phyloP scores from a whole-genome alignment of 2,888 invertebrate genomes.

The Lissocephala sabroskyi region DNA sequence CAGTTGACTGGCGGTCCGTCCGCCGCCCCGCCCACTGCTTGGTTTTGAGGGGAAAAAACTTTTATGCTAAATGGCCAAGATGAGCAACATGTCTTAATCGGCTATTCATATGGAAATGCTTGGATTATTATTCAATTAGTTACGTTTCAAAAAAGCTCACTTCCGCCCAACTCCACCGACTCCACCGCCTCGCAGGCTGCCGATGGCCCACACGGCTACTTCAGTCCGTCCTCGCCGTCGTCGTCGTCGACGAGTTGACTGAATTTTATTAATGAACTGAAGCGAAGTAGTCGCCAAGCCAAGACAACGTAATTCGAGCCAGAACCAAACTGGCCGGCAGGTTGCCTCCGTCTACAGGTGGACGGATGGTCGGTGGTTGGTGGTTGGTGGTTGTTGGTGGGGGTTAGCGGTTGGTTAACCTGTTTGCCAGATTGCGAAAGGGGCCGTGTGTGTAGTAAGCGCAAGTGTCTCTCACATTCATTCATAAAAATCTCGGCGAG shows the following conservation, averaged over 20 bases:
- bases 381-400: slow-evolving; percentile 23
- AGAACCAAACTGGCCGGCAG: too few species aligned
- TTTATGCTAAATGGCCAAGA: too few species aligned
- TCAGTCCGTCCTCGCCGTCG: too few species aligned
- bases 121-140: slow-evolving; percentile 61
- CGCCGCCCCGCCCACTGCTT: too few species aligned
- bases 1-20: too few species aligned
- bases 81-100: slow-evolving; percentile 37
- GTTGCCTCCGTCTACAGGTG: too few species aligned
- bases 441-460: slow-evolving; percentile 39
- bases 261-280: slow-evolving; percentile 60
- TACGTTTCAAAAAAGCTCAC: slow-evolving; percentile 38
- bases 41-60: too few species aligned
- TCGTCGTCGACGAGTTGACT: too few species aligned
- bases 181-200: too few species aligned
- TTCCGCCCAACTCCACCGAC: too few species aligned
- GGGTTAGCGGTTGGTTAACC: too few species aligned
- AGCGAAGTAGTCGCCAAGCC: slow-evolving; percentile 28
- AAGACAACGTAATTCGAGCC: slow-evolving; percentile 36
- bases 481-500: slow-evolving; percentile 64
- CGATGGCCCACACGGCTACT: too few species aligned
- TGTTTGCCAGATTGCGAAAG: slow-evolving; percentile 48
- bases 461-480: slow-evolving; percentile 51
- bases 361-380: not conserved
- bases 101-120: slow-evolving; percentile 57